A percentile compares a stretch with the other conserved stretches of the same genome.
phyloP scores from a whole-genome alignment of 2,113 vertebrate genomes.

The Tinamus guttatus region DNA sequence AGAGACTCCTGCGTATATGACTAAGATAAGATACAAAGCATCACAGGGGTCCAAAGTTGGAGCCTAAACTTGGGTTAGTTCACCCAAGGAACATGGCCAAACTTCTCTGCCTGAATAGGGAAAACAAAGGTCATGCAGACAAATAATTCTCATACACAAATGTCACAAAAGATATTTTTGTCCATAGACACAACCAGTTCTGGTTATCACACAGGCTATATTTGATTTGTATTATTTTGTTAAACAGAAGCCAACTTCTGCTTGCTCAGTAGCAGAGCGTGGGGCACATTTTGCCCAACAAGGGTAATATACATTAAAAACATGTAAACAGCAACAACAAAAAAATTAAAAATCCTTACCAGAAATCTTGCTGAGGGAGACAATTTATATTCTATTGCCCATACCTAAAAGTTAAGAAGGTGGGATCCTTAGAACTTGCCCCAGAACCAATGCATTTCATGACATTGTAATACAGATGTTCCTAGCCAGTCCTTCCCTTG shows the following conservation, averaged over 20 bases:
- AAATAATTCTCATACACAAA: not conserved
- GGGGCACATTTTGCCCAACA: not conserved
- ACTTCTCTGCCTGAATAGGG: not conserved
- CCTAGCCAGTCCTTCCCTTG: accelerated
- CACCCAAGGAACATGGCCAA: not conserved
- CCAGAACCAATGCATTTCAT: not conserved
- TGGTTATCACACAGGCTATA: accelerated
- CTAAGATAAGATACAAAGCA: not conserved
- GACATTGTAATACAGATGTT: not conserved
- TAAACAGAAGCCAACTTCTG: not conserved
- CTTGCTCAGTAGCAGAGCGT: not conserved
- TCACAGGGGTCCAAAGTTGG: not conserved
- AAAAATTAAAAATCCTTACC: not conserved
- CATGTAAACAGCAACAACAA: not conserved
- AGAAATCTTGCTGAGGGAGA: not conserved
- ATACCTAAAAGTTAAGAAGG: not conserved
- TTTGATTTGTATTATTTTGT: not conserved
- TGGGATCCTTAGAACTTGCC: not conserved
- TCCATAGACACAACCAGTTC: not conserved
- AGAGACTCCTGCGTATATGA: not conserved
- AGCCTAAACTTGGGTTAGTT: not conserved
- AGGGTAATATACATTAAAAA: not conserved
- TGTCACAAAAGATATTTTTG: not conserved
- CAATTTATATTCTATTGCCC: not conserved
- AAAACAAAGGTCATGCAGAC: not conserved